Percentiles rank a stretch among this genome's conserved stretches.
Conservation (phyloP, 2,113 vertebrate species). For the Scopus umbretta region DNA sequence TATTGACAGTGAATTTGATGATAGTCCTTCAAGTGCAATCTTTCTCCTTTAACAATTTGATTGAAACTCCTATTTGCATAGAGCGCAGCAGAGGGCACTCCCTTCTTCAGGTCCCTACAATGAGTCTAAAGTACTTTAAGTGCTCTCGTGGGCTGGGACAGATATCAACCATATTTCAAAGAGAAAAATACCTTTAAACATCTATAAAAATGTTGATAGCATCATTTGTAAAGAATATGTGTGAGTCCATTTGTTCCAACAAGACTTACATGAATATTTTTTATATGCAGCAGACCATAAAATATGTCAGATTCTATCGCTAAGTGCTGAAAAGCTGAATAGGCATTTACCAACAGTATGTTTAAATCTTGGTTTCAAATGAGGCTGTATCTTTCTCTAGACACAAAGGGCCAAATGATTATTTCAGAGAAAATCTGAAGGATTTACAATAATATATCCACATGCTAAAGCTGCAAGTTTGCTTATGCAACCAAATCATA, state of each 20-base stretch:
- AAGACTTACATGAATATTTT: neutral
- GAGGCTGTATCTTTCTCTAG: neutral
- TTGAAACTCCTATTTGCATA: neutral
- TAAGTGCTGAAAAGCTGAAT: neutral
- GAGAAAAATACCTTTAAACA: neutral
- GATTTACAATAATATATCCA: neutral
- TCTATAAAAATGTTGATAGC: neutral
- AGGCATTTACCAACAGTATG: neutral
- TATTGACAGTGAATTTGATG: neutral
- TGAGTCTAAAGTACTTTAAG: neutral
- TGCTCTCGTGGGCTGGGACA: neutral
- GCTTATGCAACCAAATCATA: neutral
- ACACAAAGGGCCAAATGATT: neutral
- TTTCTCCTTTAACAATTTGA: neutral
- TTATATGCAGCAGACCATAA: neutral
- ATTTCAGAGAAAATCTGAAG: neutral
- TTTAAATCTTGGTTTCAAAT: neutral
- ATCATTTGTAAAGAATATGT: neutral
- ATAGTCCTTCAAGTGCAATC: neutral
- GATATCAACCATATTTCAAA: neutral
- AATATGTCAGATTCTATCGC: neutral
- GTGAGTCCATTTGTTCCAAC: neutral
- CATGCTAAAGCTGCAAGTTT: neutral
- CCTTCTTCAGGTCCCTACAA: neutral
- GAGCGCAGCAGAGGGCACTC: neutral